Evolutionary conservation across 2,797 vertebrate species (phyloP).

Genomic region (Melanotaenia parkinsoni): DNA sequence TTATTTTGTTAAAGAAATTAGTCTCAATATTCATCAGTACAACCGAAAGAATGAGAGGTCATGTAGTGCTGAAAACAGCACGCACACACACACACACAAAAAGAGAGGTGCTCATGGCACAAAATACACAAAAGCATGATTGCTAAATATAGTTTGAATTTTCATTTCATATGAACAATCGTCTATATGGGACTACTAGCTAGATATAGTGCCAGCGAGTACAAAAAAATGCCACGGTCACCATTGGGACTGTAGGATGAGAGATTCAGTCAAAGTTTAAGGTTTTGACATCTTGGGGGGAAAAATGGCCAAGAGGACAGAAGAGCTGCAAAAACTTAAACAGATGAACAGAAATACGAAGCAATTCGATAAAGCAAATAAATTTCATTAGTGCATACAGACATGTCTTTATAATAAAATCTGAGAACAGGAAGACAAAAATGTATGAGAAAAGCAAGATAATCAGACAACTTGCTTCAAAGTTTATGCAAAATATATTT

Average conservation of each 20-base stretch:
- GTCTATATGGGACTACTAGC: constrained; percentile 68
- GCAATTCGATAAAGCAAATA: constrained; percentile 45
- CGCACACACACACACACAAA: constrained; percentile 56
- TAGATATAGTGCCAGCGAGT: constrained; percentile 71
- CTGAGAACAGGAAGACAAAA: constrained; percentile 26
- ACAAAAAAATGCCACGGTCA: constrained; percentile 66
- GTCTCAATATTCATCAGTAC: constrained; percentile 77
- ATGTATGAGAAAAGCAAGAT: constrained; percentile 32
- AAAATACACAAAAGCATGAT: constrained; percentile 70
- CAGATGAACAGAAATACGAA: constrained; percentile 60
- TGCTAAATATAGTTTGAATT: constrained; percentile 74
- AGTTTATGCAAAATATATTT: constrained; percentile 57
- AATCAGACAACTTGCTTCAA: constrained; percentile 53
- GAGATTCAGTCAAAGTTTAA: constrained; percentile 70
- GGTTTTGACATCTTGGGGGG: constrained; percentile 41
- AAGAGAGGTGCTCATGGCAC: constrained; percentile 79
- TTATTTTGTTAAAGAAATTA: constrained; percentile 57
- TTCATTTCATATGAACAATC: constrained; percentile 76
- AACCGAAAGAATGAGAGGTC: constrained; percentile 68
- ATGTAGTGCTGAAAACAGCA: constrained; percentile 70
- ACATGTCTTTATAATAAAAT: constrained; percentile 72
- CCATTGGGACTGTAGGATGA: constrained; percentile 68
- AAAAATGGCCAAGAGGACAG: constrained; percentile 23
- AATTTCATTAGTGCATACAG: constrained; percentile 82
- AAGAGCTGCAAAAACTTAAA: constrained; percentile 42